These are phyloP conservation scores for Clarias laeviceps DNA, from an alignment of 2,797 vertebrate genomes.

Conservation along the genomic window DNA sequence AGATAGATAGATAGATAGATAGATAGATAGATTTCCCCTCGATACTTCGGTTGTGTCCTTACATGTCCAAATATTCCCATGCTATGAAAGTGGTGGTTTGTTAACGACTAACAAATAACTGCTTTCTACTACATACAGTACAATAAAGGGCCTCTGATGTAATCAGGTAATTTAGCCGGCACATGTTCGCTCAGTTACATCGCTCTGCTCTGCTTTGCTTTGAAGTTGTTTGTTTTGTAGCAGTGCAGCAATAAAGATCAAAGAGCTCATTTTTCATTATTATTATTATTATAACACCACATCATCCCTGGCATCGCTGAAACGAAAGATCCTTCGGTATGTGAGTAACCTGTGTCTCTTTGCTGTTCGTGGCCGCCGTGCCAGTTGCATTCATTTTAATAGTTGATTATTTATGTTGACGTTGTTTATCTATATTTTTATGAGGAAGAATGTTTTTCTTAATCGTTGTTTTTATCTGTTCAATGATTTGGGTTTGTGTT, in stretches of 20 bases:
- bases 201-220: background rate
- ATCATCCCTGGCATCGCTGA: background rate
- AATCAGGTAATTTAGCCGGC: background rate
- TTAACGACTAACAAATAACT: too few relatives aligned
- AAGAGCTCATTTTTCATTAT: background rate
- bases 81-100: too few relatives aligned
- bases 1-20: too few relatives aligned
- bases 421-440: background rate
- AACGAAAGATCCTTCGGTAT: background rate
- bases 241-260: background rate
- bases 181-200: background rate
- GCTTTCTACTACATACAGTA: too few relatives aligned
- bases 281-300: too few relatives aligned
- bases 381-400: background rate
- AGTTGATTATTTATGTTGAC: background rate
- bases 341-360: background rate
- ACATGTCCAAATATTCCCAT: too few relatives aligned
- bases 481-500: background rate
- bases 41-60: too few relatives aligned
- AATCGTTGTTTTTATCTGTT: background rate
- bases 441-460: too few relatives aligned
- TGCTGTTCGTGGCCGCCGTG: background rate
- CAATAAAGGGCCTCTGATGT: background rate
- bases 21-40: too few relatives aligned
- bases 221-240: background rate